Percentiles rank a stretch among this genome's conserved stretches.
Conservation (phyloP, 2,797 vertebrate genomes). For the Notoglanidium macrostoma region DNA sequence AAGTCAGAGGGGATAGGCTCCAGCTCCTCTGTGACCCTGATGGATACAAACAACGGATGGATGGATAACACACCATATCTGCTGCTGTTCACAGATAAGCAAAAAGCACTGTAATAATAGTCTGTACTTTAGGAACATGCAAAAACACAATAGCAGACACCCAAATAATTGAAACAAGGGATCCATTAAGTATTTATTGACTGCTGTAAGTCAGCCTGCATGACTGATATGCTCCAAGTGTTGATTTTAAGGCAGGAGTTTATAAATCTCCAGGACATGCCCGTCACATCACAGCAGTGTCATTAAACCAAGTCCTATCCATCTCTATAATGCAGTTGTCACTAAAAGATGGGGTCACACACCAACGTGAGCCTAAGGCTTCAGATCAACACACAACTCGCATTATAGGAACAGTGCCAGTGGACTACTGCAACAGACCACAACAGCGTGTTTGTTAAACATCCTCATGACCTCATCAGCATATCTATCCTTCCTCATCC, state of each 20-base stretch:
- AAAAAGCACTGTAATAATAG: background rate
- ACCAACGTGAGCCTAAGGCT: conserved; percentile 17
- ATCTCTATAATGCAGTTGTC: conserved; percentile 49
- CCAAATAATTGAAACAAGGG: conserved; percentile 28
- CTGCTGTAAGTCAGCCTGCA: conserved; percentile 26
- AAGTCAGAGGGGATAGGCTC: no score
- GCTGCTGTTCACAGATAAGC: background rate
- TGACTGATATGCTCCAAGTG: conserved; percentile 32
- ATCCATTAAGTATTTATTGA: conserved; percentile 48
- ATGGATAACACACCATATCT: background rate
- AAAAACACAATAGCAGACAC: conserved; percentile 16
- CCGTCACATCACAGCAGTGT: conserved; percentile 42
- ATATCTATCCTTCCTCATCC: background rate
- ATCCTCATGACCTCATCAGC: conserved; percentile 4
- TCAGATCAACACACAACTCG: conserved; percentile 5
- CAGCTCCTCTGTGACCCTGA: no score
- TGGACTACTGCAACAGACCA: background rate
- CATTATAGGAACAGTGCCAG: conserved; percentile 5
- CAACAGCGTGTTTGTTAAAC: background rate
- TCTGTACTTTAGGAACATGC: background rate
- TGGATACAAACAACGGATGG: no score
- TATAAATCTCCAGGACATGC: conserved; percentile 52
- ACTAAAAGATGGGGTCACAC: conserved; percentile 33
- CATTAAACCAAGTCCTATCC: conserved; percentile 39
- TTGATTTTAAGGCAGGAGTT: conserved; percentile 38